Base-by-base conservation (phyloP, 2,888 invertebrate species). In the Phyllotreta striolata region DNA sequence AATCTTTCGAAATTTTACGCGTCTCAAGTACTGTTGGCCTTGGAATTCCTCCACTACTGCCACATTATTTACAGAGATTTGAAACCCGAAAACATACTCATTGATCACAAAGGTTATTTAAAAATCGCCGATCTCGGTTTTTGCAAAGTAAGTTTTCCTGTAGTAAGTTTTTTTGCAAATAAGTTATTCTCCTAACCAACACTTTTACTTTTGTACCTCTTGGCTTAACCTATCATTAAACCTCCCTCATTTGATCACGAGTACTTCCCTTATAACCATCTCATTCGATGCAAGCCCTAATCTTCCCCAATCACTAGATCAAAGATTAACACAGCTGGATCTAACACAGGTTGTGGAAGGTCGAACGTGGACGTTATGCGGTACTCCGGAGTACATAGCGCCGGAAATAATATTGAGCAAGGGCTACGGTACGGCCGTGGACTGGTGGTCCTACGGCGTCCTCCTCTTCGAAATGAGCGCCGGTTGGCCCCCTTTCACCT, bases 401-500 rank as follows among this genome's bases (percentile, higher is more conserved):
- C 95, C 95, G 0, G 96, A 97, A 81, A 87, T 91, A 14, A 94
- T 96, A 69, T 85, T 94, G 70, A 91, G 91, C 62, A 95, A 92
- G 81, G 96, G 96, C 0, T 96, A 98, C 80, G 93, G 94, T 39
- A 90, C 89, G 73, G 91, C 94, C 0, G 96, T 95, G 0, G 98
- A 98, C 77, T 98, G 96, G 95, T 98, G 97, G 97, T 92, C 96
- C 0, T 90, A 93, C 72, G 97, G 93, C 0, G 89, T 96, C 0
- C 83, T 96, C 2, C 81, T 95, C 43, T 96, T 87, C 79, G 96
- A 96, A 84, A 92, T 96, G 90, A 90, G 90, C 55, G 91, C 93
- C 14, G 98, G 98, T 0, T 92, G 91, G 78, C 93, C 97, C 5
- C 98, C 98, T 0, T 98, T 98, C 82, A 92, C 91, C 72, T 90